These are phyloP conservation scores for Chascanopsetta lugubris DNA, from an alignment of 2,113 vertebrate species.

Conservation along the genomic window DNA sequence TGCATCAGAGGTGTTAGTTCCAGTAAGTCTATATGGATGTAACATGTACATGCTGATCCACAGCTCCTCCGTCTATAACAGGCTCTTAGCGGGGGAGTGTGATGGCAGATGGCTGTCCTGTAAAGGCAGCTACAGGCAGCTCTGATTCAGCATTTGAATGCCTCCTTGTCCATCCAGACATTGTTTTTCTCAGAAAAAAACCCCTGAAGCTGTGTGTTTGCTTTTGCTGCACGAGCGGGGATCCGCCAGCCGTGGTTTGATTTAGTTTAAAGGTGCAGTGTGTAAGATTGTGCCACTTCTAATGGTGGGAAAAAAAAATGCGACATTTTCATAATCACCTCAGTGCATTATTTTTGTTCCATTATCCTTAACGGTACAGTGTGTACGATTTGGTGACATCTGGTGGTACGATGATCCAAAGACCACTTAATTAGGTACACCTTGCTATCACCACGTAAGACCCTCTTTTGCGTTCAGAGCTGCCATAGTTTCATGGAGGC, in stretches of 20 bases:
- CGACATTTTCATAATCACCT: neutral
- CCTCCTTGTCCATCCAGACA: constrained; percentile 76
- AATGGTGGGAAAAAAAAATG: too few species aligned
- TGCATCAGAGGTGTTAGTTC: constrained; percentile 60
- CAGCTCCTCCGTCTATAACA: constrained; percentile 55
- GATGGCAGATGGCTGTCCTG: constrained; percentile 74
- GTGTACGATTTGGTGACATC: too few species aligned
- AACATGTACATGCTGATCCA: constrained; percentile 69
- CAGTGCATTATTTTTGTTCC: too few species aligned
- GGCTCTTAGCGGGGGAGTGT: constrained; percentile 67
- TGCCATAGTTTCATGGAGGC: too few species aligned
- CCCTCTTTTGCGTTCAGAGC: too few species aligned
- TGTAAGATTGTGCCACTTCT: too few species aligned
- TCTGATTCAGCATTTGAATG: constrained; percentile 79
- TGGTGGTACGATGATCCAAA: too few species aligned
- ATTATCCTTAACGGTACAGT: too few species aligned
- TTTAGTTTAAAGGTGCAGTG: constrained; percentile 24
- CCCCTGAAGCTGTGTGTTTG: constrained; percentile 68
- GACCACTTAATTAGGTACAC: too few species aligned
- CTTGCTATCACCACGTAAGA: too few species aligned
- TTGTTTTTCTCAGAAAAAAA: constrained; percentile 76
- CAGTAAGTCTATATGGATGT: constrained; percentile 72
- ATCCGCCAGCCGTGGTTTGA: constrained; percentile 42
- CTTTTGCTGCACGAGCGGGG: constrained; percentile 51
- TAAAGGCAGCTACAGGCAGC: constrained; percentile 52